A percentile compares a stretch with the other conserved stretches of the same genome.
phyloP scores from a whole-genome alignment of 1,140 invertebrate species.

The Euschistus heros region DNA sequence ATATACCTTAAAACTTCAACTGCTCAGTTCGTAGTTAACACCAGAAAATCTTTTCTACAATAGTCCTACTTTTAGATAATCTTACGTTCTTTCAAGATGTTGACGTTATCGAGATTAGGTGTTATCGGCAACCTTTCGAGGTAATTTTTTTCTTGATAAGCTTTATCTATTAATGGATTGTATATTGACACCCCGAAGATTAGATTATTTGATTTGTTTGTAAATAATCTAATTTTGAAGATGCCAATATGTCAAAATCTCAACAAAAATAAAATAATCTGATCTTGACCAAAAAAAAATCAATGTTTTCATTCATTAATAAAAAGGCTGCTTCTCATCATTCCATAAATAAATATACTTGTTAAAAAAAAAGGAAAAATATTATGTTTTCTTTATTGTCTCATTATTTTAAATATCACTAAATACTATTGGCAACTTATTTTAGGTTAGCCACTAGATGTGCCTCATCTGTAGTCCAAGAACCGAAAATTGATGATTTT shows the following conservation, averaged over 20 bases:
- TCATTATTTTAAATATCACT: not conserved
- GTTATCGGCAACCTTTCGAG: slow-evolving; percentile 18
- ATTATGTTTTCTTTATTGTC: not conserved
- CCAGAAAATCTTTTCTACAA: not conserved
- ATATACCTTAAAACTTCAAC: not conserved
- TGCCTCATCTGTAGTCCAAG: slow-evolving; percentile 41
- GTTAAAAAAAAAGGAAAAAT: not conserved
- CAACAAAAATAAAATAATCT: too few relatives aligned
- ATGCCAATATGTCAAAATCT: too few relatives aligned
- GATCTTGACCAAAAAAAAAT: too few relatives aligned
- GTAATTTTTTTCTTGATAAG: not conserved
- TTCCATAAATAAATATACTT: not conserved
- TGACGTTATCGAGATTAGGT: slow-evolving; percentile 16
- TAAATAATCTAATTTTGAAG: not conserved
- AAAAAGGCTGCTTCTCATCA: too few relatives aligned
- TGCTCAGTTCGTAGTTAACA: not conserved
- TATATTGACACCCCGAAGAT: not conserved
- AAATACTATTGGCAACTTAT: not conserved
- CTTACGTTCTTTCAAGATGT: not conserved
- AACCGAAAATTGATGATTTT: slow-evolving; percentile 55
- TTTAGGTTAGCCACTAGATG: slow-evolving; percentile 18
- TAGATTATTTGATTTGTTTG: not conserved
- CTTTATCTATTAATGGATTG: not conserved
- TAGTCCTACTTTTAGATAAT: not conserved
- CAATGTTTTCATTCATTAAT: too few relatives aligned